Percentiles rank a stretch among this genome's conserved stretches.
phyloP scores from a whole-genome alignment of 2,113 vertebrate genomes.

The Clupea harengus region DNA sequence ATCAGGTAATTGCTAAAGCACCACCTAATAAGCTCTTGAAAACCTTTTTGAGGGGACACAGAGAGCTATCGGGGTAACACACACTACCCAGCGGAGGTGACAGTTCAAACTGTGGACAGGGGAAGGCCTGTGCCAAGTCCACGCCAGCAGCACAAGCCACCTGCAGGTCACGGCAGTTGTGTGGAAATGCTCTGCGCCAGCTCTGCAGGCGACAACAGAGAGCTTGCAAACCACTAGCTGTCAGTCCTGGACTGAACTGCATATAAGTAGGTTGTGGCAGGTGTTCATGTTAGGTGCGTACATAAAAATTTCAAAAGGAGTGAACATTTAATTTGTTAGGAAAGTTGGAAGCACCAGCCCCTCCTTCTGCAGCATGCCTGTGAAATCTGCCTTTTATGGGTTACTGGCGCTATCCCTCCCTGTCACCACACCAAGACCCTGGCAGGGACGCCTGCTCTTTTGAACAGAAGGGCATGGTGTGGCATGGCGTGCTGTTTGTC shows the following conservation, averaged over 20 bases:
- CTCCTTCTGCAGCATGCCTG: background rate
- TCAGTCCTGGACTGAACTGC: background rate
- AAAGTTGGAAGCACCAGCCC: background rate
- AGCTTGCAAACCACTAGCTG: background rate
- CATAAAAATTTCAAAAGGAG: constrained; percentile 1
- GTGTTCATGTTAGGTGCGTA: background rate
- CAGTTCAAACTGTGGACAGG: background rate
- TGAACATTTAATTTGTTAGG: background rate
- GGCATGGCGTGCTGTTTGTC: constrained; percentile 23
- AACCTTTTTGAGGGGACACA: background rate
- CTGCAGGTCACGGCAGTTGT: background rate
- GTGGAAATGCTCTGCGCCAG: background rate
- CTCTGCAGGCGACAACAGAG: background rate
- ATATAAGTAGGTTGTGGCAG: background rate
- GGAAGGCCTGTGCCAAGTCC: background rate
- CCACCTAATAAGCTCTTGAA: background rate
- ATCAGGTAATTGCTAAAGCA: background rate
- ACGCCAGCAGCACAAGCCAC: background rate
- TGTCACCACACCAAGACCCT: background rate
- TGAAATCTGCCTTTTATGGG: background rate
- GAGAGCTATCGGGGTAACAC: background rate
- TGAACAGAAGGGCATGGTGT: background rate
- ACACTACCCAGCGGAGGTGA: background rate
- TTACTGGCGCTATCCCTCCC: background rate
- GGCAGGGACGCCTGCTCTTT: background rate